A percentile compares a stretch with the other conserved stretches of the same genome.
Evolutionary conservation across 2,113 vertebrate genomes (phyloP).

Genomic region (Notothenia rossii): DNA sequence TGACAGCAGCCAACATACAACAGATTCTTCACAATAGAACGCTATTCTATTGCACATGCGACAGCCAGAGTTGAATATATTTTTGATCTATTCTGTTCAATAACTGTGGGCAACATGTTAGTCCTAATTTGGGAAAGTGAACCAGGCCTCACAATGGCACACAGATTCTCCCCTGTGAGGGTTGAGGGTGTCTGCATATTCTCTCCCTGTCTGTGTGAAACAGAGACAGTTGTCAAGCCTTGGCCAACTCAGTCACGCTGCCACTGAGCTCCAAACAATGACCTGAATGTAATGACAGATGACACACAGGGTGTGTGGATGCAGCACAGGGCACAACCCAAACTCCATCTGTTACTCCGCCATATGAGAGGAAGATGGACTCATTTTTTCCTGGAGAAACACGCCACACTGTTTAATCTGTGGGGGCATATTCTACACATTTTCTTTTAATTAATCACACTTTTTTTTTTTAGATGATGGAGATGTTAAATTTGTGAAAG

Average conservation of each 20-base stretch:
- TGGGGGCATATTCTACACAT: neutral
- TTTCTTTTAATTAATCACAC: neutral
- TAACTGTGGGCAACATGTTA: slow-evolving; percentile 33
- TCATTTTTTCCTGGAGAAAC: slow-evolving; percentile 13
- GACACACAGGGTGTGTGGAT: slow-evolving; percentile 72
- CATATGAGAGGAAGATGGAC: slow-evolving; percentile 37
- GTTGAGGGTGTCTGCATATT: slow-evolving; percentile 47
- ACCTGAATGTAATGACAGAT: slow-evolving; percentile 81
- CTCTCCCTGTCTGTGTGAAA: slow-evolving; percentile 60
- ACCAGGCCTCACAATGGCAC: slow-evolving; percentile 35
- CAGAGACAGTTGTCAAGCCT: slow-evolving; percentile 77
- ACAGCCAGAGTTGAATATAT: neutral
- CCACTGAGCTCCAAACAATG: slow-evolving; percentile 76
- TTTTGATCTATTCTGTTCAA: neutral
- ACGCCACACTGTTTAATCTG: neutral
- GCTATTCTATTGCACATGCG: neutral
- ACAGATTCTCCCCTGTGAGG: slow-evolving; percentile 15
- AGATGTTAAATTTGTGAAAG: neutral
- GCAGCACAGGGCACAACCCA: slow-evolving; percentile 55
- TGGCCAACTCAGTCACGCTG: slow-evolving; percentile 79
- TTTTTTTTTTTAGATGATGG: neutral
- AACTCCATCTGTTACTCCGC: slow-evolving; percentile 77
- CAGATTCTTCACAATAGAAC: slow-evolving; percentile 7
- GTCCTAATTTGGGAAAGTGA: slow-evolving; percentile 44
- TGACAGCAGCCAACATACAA: slow-evolving; percentile 18